These are phyloP conservation scores for Leucoraja ocellata DNA, from an alignment of 2,797 vertebrate species.

Conservation along the genomic window DNA sequence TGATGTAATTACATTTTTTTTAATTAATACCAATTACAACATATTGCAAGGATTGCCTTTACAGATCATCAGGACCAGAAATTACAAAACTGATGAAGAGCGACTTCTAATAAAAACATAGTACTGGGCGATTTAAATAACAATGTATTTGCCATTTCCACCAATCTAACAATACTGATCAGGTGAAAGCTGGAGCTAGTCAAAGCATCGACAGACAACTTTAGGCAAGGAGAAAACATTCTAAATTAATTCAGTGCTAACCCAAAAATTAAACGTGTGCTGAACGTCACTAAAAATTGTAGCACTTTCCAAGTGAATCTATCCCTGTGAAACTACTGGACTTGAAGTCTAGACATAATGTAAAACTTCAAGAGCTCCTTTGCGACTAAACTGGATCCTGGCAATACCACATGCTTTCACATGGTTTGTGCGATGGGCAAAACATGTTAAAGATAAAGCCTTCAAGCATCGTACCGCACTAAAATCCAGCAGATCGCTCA, in stretches of 20 bases:
- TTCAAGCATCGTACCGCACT: conserved; percentile 76
- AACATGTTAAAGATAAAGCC: conserved; percentile 44
- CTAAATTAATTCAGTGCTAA: not conserved
- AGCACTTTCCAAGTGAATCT: conserved; percentile 49
- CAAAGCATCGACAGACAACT: not conserved
- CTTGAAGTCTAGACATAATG: conserved; percentile 59
- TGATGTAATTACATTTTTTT: not conserved
- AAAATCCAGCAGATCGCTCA: conserved; percentile 98
- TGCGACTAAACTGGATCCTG: conserved; percentile 46
- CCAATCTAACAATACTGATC: not conserved
- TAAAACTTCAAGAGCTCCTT: conserved; percentile 59
- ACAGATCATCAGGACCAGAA: not conserved
- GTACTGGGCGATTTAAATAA: not conserved
- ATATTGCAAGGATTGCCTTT: not conserved
- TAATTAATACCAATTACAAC: not conserved
- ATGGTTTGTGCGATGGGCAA: not conserved
- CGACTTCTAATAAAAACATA: not conserved
- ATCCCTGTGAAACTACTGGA: conserved; percentile 53
- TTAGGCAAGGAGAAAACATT: not conserved
- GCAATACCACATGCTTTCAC: conserved; percentile 44
- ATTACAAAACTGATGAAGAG: not conserved
- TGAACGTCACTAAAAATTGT: conserved; percentile 40
- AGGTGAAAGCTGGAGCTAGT: not conserved
- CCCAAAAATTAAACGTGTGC: not conserved
- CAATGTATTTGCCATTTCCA: not conserved